Conservation (phyloP, 1,140 invertebrate genomes). For the Lasioglossum baleicum region DNA sequence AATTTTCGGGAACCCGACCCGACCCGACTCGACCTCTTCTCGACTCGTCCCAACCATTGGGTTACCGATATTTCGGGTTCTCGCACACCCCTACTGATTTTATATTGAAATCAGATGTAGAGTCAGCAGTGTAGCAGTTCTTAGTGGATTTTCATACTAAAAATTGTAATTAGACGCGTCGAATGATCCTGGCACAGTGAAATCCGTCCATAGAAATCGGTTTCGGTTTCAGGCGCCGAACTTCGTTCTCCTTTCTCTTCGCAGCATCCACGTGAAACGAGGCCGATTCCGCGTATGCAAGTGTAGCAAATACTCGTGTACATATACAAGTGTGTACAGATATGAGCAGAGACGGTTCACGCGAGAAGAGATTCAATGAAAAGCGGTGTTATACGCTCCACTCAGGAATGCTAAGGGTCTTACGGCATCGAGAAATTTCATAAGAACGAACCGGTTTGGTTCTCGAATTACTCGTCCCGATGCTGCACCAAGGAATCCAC, state of each 20-base stretch:
- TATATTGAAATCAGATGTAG: too few relatives aligned
- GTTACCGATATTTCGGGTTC: too few relatives aligned
- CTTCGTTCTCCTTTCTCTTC: background rate
- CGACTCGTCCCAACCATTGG: too few relatives aligned
- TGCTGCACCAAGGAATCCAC: constrained; percentile 2
- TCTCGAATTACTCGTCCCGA: constrained; percentile 42
- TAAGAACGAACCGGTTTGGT: constrained; percentile 54
- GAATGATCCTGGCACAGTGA: background rate
- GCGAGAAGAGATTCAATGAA: constrained; percentile 27
- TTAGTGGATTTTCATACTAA: too few relatives aligned
- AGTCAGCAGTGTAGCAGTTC: too few relatives aligned
- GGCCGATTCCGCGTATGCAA: background rate
- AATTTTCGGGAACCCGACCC: too few relatives aligned
- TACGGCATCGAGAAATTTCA: constrained; percentile 51
- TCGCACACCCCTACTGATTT: too few relatives aligned
- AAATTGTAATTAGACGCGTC: background rate
- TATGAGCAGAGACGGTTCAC: background rate
- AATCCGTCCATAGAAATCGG: background rate
- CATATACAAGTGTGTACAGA: too few relatives aligned
- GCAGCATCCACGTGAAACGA: constrained; percentile 5
- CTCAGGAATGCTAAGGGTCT: constrained; percentile 33
- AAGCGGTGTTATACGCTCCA: constrained; percentile 28
- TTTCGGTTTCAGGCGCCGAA: background rate
- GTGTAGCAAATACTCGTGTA: too few relatives aligned
- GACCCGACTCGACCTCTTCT: too few relatives aligned